Conservation (phyloP, 30 jellyfish, hydroid and myxozoan genomes). For the Mastigias papua region DNA sequence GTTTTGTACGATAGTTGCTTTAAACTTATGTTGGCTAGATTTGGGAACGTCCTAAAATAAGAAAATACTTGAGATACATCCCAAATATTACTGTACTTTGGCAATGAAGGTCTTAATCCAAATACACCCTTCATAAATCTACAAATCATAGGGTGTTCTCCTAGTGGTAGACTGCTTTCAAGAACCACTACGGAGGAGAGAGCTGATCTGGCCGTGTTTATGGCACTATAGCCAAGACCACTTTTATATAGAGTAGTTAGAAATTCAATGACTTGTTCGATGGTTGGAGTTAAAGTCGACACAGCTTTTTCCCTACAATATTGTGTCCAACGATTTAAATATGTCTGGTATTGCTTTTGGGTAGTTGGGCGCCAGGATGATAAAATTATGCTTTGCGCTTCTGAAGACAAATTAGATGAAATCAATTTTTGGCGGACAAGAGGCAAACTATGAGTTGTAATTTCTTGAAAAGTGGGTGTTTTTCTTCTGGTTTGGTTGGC, state of each 20-base stretch:
- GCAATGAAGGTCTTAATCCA: slow-evolving; percentile 61
- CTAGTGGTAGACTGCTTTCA: slow-evolving; percentile 6
- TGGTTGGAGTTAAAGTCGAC: background rate
- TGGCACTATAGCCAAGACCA: slow-evolving; percentile 52
- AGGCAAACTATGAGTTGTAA: slow-evolving; percentile 30
- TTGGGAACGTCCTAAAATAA: slow-evolving; percentile 29
- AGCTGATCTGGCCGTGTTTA: slow-evolving; percentile 67
- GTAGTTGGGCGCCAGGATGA: slow-evolving; percentile 43
- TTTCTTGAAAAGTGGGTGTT: slow-evolving; percentile 35
- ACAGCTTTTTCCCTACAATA: slow-evolving; percentile 9
- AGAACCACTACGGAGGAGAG: slow-evolving; percentile 29
- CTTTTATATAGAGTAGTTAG: background rate
- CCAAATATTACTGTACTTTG: slow-evolving; percentile 35
- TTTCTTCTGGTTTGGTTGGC: slow-evolving; percentile 30
- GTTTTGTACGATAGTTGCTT: background rate
- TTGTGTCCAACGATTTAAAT: background rate
- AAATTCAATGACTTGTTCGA: slow-evolving; percentile 5
- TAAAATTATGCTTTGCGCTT: background rate
- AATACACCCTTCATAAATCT: slow-evolving; percentile 57
- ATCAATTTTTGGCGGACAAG: slow-evolving; percentile 41
- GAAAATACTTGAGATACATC: slow-evolving; percentile 30
- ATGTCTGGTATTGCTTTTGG: background rate
- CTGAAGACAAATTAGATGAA: slow-evolving; percentile 1
- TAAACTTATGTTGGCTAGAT: background rate
- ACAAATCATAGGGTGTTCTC: slow-evolving; percentile 33